Percentiles rank a stretch among this genome's conserved stretches.
Conservation (phyloP, 2,797 vertebrate species). For the Sphaeramia orbicularis region DNA sequence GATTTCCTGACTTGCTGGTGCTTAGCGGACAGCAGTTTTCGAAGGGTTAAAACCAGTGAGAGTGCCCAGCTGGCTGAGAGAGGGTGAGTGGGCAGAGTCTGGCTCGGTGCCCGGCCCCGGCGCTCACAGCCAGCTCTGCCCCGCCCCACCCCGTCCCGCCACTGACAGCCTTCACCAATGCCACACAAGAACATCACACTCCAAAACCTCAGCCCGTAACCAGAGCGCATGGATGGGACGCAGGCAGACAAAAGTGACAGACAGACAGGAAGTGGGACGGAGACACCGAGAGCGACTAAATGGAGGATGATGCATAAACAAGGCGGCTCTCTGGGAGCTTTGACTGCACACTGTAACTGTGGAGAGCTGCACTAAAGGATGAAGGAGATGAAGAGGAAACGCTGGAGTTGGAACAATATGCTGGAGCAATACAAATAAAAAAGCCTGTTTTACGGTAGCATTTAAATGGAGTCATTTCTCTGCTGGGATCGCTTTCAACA, state of each 20-base stretch:
- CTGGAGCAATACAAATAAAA: constrained; percentile 28
- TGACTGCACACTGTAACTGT: constrained; percentile 30
- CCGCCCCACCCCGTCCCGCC: constrained; percentile 29
- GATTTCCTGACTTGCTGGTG: constrained; percentile 13
- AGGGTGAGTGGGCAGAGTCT: constrained; percentile 69
- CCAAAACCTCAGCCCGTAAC: constrained; percentile 46
- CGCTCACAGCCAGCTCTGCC: constrained; percentile 61
- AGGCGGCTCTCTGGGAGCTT: constrained; percentile 5
- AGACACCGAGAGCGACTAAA: neutral
- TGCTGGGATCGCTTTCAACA: constrained; percentile 65
- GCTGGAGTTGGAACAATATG: neutral
- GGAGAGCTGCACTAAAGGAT: neutral
- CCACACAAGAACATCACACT: constrained; percentile 64
- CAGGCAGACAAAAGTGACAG: constrained; percentile 36
- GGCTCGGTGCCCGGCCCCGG: constrained; percentile 57
- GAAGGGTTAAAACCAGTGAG: constrained; percentile 67
- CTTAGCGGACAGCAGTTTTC: constrained; percentile 19
- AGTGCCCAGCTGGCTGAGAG: constrained; percentile 68
- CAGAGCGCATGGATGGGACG: constrained; percentile 22
- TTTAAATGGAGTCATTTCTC: constrained; percentile 48
- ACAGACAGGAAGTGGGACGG: constrained; percentile 33
- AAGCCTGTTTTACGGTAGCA: constrained; percentile 23
- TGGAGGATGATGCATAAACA: neutral
- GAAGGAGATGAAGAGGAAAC: constrained; percentile 11
- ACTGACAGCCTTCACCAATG: constrained; percentile 46